Evolutionary conservation across 2,797 vertebrate genomes (phyloP), one percentile per base, ranked within the genome.

Genomic region (Melanotaenia boesemani): DNA sequence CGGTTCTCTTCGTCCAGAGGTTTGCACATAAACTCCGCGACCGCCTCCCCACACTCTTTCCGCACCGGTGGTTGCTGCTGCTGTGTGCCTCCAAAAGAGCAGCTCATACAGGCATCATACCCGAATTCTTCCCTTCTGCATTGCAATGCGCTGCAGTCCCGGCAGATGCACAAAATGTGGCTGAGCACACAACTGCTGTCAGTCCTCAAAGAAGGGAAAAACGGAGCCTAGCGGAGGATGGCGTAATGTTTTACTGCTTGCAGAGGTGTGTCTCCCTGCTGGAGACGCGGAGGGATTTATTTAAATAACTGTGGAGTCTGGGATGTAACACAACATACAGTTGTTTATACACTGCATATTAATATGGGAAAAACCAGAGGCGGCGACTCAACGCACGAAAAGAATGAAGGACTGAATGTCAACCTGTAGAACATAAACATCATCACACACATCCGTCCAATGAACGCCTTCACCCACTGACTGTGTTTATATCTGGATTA

Each of bases 1-100:
- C 80, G 83, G 83, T 81, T 74, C 69, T 78, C 82, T n/a, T 79
- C 72, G 50, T 57, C 76, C 82, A 81, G 85, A 84, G 83, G 81
- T 82, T 86, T 69, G 77, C 77, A 76, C 77, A 79, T n/a, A 32
- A 64, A 71, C 73, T 80, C 85, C 79, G 22, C 6, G 74, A 56
- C 61, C 80, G 37, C 70, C 69, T 64, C 81, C 80, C 79, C 58
- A 64, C 67, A 11, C 71, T 32, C 58, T 28, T 48, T 59, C 72
- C 63, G 74, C 71, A 18, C 78, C 20, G 72, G 60, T 70, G 48
- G 62, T 9, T 20, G 74, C 74, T 44, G 72, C 30, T 60, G 32
- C 70, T 63, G 70, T 1, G 37, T 61, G 60, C 77, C 61, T 83
- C 66, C 70, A 24, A 48, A 37, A 76, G 57, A 46, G 76, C 70